These are phyloP conservation scores for Neopipo cinnamomea DNA, from an alignment of 2,113 vertebrate genomes.

Conservation along the genomic window DNA sequence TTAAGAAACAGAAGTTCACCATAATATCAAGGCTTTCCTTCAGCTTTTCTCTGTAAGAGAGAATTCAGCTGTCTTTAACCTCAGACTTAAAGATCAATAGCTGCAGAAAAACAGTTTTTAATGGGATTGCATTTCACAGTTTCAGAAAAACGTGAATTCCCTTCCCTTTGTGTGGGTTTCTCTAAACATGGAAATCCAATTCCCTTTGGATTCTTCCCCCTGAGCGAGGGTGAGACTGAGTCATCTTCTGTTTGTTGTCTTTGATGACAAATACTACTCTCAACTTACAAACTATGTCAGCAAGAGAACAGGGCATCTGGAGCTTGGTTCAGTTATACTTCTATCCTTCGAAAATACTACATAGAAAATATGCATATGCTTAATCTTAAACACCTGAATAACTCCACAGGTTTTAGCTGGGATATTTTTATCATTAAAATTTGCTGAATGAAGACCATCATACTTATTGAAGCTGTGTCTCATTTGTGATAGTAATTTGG, in stretches of 20 bases:
- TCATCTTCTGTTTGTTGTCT: slow-evolving; percentile 36
- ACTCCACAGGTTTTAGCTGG: neutral
- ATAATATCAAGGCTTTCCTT: neutral
- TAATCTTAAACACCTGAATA: neutral
- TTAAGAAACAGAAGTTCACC: neutral
- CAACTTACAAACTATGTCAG: slow-evolving; percentile 31
- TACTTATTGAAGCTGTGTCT: neutral
- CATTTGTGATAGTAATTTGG: neutral
- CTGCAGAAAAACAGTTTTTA: neutral
- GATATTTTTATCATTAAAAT: neutral
- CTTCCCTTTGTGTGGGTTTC: neutral
- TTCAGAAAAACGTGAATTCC: slow-evolving; percentile 3
- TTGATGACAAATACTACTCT: slow-evolving; percentile 32
- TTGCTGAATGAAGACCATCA: neutral
- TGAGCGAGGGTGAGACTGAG: neutral
- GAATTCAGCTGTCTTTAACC: neutral
- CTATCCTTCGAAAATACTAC: neutral
- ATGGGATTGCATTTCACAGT: neutral
- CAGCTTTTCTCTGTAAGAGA: neutral
- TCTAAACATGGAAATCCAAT: slow-evolving; percentile 17
- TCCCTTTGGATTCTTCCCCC: slow-evolving; percentile 11
- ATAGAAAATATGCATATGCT: neutral
- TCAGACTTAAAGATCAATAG: neutral
- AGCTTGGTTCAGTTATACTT: neutral
- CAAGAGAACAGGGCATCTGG: slow-evolving; percentile 6